These are phyloP conservation scores for human (Homo sapiens) DNA, from an alignment of 2,113 vertebrate species.

Conservation along the genomic window DNA sequence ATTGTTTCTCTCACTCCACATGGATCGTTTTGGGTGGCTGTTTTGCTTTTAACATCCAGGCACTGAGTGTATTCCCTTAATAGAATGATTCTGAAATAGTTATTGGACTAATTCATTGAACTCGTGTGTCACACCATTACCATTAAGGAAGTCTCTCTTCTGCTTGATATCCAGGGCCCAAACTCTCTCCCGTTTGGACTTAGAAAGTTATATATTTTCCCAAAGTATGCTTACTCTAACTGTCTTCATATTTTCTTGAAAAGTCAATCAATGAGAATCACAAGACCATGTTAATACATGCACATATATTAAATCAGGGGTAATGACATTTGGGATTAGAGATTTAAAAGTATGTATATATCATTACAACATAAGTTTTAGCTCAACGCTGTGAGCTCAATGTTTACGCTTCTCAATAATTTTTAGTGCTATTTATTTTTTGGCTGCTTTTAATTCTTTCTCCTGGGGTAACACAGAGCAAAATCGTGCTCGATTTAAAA, in stretches of 20 bases:
- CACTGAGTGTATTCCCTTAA: neutral
- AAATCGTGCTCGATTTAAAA: neutral
- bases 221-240: neutral
- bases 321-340: neutral
- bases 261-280: neutral
- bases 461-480: neutral
- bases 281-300: neutral
- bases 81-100: neutral
- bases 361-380: neutral
- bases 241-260: neutral
- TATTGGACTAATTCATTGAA: neutral
- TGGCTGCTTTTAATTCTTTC: neutral
- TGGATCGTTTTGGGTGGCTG: neutral
- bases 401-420: neutral
- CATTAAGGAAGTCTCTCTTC: no score
- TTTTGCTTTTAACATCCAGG: neutral
- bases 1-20: fast-evolving
- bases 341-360: neutral
- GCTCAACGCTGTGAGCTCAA: neutral
- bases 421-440: neutral
- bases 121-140: no score
- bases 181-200: neutral
- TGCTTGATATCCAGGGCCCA: neutral
- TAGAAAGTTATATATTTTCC: neutral
- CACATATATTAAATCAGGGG: no score